A percentile compares a stretch with the other conserved stretches of the same genome.
Evolutionary conservation across 1,140 invertebrate genomes (phyloP).

Genomic region (Procambarus clarkii): DNA sequence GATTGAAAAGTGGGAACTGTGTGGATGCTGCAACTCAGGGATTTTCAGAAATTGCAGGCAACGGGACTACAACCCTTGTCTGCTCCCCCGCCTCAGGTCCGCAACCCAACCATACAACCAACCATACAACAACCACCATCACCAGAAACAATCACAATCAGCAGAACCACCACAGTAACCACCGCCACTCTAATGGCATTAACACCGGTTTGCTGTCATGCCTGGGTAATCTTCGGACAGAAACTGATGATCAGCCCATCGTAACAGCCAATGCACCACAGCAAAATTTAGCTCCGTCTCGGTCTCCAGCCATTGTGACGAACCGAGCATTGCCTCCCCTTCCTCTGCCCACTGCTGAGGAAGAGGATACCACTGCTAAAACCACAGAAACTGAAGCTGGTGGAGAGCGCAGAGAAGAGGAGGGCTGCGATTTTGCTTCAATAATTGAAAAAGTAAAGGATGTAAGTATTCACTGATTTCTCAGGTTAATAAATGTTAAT

Average conservation of each 20-base stretch:
- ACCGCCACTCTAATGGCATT: slow-evolving; percentile 58
- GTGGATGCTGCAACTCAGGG: slow-evolving; percentile 67
- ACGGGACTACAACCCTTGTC: slow-evolving; percentile 53
- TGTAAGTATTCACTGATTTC: slow-evolving; percentile 79
- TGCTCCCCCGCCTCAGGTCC: slow-evolving; percentile 64
- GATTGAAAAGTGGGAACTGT: slow-evolving; percentile 65
- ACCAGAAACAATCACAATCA: slow-evolving; percentile 37
- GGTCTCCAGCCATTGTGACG: slow-evolving; percentile 60
- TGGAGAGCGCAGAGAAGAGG: slow-evolving; percentile 74
- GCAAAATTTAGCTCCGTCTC: slow-evolving; percentile 32
- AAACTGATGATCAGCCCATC: slow-evolving; percentile 44
- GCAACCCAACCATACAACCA: slow-evolving; percentile 52
- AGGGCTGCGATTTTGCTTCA: slow-evolving; percentile 86
- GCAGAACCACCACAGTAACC: slow-evolving; percentile 59
- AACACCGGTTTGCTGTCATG: slow-evolving; percentile 60
- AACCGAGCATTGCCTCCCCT: slow-evolving; percentile 87
- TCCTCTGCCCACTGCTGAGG: slow-evolving; percentile 78
- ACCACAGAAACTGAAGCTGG: slow-evolving; percentile 67
- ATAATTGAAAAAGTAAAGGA: slow-evolving; percentile 96
- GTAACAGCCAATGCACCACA: slow-evolving; percentile 11
- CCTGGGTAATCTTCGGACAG: slow-evolving; percentile 49
- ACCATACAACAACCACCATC: slow-evolving; percentile 48
- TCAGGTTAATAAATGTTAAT: background rate
- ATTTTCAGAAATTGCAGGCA: slow-evolving; percentile 67
- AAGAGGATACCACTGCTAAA: slow-evolving; percentile 69